Conservation (phyloP, 2,888 invertebrate species). For the Sinotaia quadrata region DNA sequence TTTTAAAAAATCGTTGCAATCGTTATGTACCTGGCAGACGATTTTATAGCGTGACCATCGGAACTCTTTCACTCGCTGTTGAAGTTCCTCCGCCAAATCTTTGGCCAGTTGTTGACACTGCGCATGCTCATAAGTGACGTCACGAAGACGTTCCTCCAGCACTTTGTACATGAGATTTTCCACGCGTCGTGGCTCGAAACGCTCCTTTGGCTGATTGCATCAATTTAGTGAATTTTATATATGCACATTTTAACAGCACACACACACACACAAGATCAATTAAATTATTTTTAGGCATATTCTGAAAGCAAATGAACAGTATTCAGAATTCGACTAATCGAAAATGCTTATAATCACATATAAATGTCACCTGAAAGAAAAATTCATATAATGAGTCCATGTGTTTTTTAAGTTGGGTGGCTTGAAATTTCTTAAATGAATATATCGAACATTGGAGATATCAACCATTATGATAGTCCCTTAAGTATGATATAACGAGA, state of each 20-base stretch:
- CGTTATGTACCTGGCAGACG: conserved; percentile 31
- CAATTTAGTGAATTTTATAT: no score
- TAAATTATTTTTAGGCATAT: no score
- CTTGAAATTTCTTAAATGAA: no score
- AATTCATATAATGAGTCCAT: not conserved
- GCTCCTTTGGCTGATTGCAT: conserved; percentile 12
- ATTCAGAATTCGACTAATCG: no score
- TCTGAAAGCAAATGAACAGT: no score
- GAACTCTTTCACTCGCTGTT: conserved; percentile 32
- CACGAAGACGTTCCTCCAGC: conserved; percentile 42
- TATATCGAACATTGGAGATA: no score
- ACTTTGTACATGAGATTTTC: conserved; percentile 27
- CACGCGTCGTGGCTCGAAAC: conserved; percentile 21
- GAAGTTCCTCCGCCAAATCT: conserved; percentile 32
- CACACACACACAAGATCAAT: not conserved
- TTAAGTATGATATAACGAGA: no score
- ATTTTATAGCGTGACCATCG: conserved; percentile 38
- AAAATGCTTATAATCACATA: no score
- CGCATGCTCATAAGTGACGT: conserved; percentile 31
- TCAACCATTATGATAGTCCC: no score
- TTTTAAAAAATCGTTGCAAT: no score
- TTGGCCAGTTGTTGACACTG: conserved; percentile 28
- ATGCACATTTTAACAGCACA: not conserved
- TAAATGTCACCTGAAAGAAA: not conserved
- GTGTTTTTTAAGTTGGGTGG: conserved; percentile 14